Base-by-base conservation (phyloP, 2,113 vertebrate genomes). In the Chaetodon auriga region DNA sequence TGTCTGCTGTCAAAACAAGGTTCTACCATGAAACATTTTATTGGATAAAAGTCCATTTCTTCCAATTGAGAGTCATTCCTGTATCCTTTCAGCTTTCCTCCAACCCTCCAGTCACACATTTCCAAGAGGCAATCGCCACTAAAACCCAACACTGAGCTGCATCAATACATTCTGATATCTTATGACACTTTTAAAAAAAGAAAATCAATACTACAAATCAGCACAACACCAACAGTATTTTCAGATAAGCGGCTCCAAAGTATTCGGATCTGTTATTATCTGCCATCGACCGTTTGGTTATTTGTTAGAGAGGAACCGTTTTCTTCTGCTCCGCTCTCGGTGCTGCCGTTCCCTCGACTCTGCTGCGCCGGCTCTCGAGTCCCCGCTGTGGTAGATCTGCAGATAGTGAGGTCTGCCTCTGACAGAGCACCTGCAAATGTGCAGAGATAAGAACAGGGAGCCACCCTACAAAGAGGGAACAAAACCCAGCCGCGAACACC, bases 371-470 rank as follows among this genome's bases (percentile, higher is more conserved):
- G 36, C 75, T 89, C 75, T 84, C n/a, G 19, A 62, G 73, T 76
- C 68, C 43, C 51, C 53, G 9, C 49, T 36, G 60, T 60, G 82
- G 73, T 25, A 83, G 84, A 90, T 88, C 35, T 71, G 75, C 30
- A 51, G 90, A 89, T 86, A 83, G 73, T 19, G 74, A 81, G 65
- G 55, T 68, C 41, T 41, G 58, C 69, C 6, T 75, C 57, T 76
- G 68, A 83, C 84, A 43, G 64, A 81, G 62, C 57, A 81, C 73
- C 88, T 91, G 84, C 73, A 76, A 64, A 84, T 71, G 68, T 75
- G 46, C 36, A 30, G 54, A 69, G 84, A 90, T 81, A 79, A 91
- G 85, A 75, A n/a, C 61, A 77, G 25, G 68, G 30, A 81, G 65
- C 23, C 48, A 35, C 66, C 60, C n/a, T 54, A 57, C 70, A 71